Evolutionary conservation across 2,888 invertebrate genomes (phyloP), one percentile per base, ranked within the genome.

Genomic region (Synergus gifuensis): DNA sequence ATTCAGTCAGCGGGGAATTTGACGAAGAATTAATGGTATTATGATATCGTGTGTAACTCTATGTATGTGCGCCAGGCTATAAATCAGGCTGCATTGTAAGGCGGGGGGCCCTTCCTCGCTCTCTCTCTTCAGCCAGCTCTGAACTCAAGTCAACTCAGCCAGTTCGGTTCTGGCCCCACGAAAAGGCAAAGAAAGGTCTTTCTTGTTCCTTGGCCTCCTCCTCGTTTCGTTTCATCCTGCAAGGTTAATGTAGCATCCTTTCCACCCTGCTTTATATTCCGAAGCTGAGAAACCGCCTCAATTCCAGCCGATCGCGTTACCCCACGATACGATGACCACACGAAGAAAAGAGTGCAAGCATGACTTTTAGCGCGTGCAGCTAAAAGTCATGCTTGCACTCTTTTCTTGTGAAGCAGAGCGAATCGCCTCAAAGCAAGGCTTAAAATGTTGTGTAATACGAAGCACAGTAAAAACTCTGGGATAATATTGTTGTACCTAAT

Each of bases 11-110:
- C 91, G 89, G 90, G 90, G 92, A 92, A 91, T 92, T 92, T 92
- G 92, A 92, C 92, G 91, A 91, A 92, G 91, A 92, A 92, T 92
- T 92, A 92, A 92, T 92, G 92, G 90, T 91, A 92, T 91, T 92
- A 92, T 92, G 91, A 92, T 92, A 91, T 92, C 91, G 91, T 91
- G 91, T 91, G 91, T 92, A 91, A 92, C 91, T 90, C 90, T 89
- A 89, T 91, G 90, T 91, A 91, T 91, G 91, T 89, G 91, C 90
- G 88, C 88, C 84, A 86, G 89, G 88, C 89, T 90, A 92, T 92
- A 92, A 92, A 92, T 92, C 92, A 92, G 91, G 86, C 89, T 89
- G 89, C 89, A 90, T 92, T 91, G 91, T 91, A 83, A 91, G 88
- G 86, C 89, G 89, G 89, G 88, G 87, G 87, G 86, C 93, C 93